Percentiles rank a stretch among this genome's conserved stretches.
These are phyloP conservation scores for Protosalanx chinensis DNA, from an alignment of 2,797 vertebrate species.

Conservation along the genomic window DNA sequence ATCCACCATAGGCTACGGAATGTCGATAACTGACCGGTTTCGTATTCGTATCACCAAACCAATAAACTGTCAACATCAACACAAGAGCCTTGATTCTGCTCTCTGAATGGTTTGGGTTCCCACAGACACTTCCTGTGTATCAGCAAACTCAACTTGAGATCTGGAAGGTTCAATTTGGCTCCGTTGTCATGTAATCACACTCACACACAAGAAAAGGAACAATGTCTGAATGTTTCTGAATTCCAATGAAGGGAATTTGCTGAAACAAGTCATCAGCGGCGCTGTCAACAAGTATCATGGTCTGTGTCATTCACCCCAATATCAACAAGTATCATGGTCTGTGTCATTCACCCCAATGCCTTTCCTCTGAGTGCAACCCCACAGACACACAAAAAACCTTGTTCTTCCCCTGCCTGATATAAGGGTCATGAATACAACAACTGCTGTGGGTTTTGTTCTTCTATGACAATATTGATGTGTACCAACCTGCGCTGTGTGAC, in stretches of 20 bases:
- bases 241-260: not conserved
- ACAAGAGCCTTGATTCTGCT: not conserved
- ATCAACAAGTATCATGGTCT: not conserved
- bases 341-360: not conserved
- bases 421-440: not conserved
- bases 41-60: not conserved
- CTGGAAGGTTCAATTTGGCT: not conserved
- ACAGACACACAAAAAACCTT: too few species aligned
- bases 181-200: not conserved
- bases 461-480: conserved; percentile 1
- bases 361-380: not conserved
- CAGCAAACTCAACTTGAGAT: not conserved
- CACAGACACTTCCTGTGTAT: not conserved
- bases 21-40: not conserved
- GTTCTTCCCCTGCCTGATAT: not conserved
- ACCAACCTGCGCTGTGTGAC: not conserved
- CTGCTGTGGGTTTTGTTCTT: not conserved
- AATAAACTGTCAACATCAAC: not conserved
- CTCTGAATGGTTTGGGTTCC: not conserved
- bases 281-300: not conserved
- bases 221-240: not conserved
- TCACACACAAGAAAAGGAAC: not conserved
- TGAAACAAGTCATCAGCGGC: not conserved
- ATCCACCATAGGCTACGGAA: not conserved
- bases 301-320: not conserved